Percentiles rank a stretch among this genome's conserved stretches.
These are phyloP conservation scores for Chaetogeoica ovagalla DNA, from an alignment of 2,888 invertebrate genomes.

Conservation along the genomic window DNA sequence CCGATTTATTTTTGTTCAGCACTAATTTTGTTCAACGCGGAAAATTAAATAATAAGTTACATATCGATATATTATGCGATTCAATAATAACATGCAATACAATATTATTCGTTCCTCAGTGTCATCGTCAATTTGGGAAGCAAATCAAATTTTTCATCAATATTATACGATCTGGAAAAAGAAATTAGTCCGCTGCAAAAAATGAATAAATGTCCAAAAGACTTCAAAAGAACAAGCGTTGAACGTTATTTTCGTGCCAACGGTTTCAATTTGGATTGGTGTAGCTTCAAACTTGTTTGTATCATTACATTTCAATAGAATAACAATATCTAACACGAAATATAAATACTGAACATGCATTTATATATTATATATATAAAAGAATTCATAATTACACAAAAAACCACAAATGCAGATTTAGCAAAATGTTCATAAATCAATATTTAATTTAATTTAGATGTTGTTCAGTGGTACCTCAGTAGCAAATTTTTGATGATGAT, in stretches of 20 bases:
- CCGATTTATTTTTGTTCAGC: not conserved
- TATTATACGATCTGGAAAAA: slow-evolving; percentile 71
- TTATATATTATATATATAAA: too few species aligned
- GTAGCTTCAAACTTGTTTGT: slow-evolving; percentile 78
- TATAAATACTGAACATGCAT: too few species aligned
- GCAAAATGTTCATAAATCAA: too few species aligned
- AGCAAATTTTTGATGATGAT: too few species aligned
- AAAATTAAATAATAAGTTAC: not conserved
- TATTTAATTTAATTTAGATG: too few species aligned
- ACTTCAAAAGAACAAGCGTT: slow-evolving; percentile 82
- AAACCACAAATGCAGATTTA: too few species aligned
- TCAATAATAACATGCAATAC: not conserved
- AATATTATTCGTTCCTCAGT: slow-evolving; percentile 60
- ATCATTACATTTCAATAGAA: not conserved
- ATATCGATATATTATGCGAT: not conserved
- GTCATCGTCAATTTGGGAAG: slow-evolving; percentile 83
- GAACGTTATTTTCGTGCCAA: slow-evolving; percentile 80
- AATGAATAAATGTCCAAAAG: slow-evolving; percentile 75
- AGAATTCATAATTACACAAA: too few species aligned
- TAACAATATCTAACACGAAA: not conserved
- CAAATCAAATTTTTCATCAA: slow-evolving; percentile 71
- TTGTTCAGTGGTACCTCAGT: too few species aligned
- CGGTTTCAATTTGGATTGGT: slow-evolving; percentile 84
- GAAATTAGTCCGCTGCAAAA: slow-evolving; percentile 80
- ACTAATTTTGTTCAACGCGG: not conserved